Conservation (phyloP, 2,888 invertebrate species). For the Pheosia tremula region DNA sequence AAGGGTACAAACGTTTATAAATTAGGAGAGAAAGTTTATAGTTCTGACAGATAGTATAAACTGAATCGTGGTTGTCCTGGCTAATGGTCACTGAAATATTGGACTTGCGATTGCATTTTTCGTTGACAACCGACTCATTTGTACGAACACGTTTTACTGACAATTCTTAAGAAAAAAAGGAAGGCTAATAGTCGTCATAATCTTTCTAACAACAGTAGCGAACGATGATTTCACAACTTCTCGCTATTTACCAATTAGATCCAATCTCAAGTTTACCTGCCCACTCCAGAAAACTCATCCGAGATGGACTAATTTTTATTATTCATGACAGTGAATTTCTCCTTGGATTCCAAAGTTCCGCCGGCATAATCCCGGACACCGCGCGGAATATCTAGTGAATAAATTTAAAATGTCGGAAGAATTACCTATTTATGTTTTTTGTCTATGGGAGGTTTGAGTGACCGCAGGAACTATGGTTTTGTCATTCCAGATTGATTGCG, state of each 20-base stretch:
- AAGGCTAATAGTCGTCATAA: too few relatives aligned
- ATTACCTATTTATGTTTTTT: constrained; percentile 45
- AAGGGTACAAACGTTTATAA: too few relatives aligned
- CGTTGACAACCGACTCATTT: too few relatives aligned
- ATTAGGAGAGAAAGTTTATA: too few relatives aligned
- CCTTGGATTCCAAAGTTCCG: constrained; percentile 41
- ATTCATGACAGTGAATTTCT: constrained; percentile 61
- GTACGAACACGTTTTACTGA: too few relatives aligned
- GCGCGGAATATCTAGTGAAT: constrained; percentile 49
- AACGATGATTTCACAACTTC: constrained; percentile 5
- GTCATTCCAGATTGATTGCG: constrained; percentile 11
- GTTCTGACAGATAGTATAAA: too few relatives aligned
- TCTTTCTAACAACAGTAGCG: background rate
- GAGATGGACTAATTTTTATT: constrained; percentile 53
- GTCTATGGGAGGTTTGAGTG: constrained; percentile 33
- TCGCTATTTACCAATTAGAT: constrained; percentile 25
- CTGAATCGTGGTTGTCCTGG: too few relatives aligned
- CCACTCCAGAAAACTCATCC: constrained; percentile 14
- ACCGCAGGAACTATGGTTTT: constrained; percentile 9
- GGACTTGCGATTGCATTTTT: too few relatives aligned
- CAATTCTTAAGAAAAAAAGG: too few relatives aligned
- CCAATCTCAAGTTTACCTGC: constrained; percentile 14
- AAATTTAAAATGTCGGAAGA: constrained; percentile 50
- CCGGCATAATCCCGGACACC: constrained; percentile 56
- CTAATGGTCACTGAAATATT: too few relatives aligned